Evolutionary conservation across 2,797 vertebrate species (phyloP).

Genomic region (Lates japonicus): DNA sequence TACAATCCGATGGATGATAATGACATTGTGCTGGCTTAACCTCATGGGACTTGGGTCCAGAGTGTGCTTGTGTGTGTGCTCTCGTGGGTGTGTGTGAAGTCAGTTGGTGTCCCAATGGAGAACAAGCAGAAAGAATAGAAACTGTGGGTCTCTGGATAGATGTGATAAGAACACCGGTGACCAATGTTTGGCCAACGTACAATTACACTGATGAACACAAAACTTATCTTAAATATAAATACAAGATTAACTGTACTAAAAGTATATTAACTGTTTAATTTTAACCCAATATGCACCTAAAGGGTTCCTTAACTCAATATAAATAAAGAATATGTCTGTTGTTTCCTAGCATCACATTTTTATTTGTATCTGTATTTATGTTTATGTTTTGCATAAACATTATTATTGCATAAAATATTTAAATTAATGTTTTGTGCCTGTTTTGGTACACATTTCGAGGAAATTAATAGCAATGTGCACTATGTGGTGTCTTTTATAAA

Average conservation of each 20-base stretch:
- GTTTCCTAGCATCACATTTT: neutral
- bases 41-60: slow-evolving; percentile 68
- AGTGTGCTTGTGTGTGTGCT: slow-evolving; percentile 33
- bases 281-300: too few species aligned
- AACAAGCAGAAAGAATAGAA: slow-evolving; percentile 43
- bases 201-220: neutral
- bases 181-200: slow-evolving; percentile 9
- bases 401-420: too few species aligned
- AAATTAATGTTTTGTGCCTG: neutral
- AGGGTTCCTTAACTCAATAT: neutral
- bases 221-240: neutral
- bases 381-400: too few species aligned
- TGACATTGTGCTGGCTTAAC: slow-evolving; percentile 80
- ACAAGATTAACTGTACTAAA: neutral
- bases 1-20: slow-evolving; percentile 84
- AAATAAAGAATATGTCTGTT: neutral
- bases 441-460: neutral
- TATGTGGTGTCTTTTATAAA: neutral
- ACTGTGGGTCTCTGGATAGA: slow-evolving; percentile 42
- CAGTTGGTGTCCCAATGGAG: slow-evolving; percentile 73
- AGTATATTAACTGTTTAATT: neutral
- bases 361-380: neutral
- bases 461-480: too few species aligned
- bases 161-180: slow-evolving; percentile 67
- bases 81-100: slow-evolving; percentile 44